Base-by-base conservation (phyloP, 2,113 vertebrate genomes). In the Malaclemys terrapin region DNA sequence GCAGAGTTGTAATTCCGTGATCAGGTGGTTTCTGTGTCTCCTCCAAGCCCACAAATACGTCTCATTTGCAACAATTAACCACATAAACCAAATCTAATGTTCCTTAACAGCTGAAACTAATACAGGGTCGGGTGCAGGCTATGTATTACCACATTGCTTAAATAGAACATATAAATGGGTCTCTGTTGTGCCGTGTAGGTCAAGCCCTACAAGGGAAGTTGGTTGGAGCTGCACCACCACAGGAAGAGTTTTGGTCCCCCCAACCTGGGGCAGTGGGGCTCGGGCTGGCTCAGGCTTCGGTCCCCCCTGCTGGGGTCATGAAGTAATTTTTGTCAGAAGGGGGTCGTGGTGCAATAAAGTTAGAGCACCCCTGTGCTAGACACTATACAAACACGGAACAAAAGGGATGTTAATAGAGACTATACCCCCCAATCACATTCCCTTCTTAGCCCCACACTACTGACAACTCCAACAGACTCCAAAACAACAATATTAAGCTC, bases 41-140 rank as follows among this genome's bases (percentile, higher is more conserved):
- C 29, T 59, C 24, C 83, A 10, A 2, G 3, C 4, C 80, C 59
- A 14, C 38, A 27, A 54, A 59, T 42, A 3, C 27, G 19, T 0
- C 3, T 50, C 47, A 16, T 47, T 93, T 75, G 16, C 31, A 57
- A 10, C 2, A 10, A 53, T 49, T 10, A 59, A 38, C 49, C 38
- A 3, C 5, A 72, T 29, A 38, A 59, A 50, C 47, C 56, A 62
- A 52, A 10, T n/a, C 56, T 45, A 14, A 17, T 3, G 0, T 31
- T 52, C 69, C 59, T 80, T 24, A 45, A 25, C 11, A 13, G 24
- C 10, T 25, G 20, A 76, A 76, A 45, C 10, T 1, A 22, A 17
- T 2, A 83, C 22, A 13, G 5, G 72, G 5, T 49, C 35, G 5
- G 4, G 0, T 10, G 2, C 8, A 4, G 8, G 38, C 82, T 25